Evolutionary conservation across 2,888 invertebrate species (phyloP).

Genomic region (Chelonus formosanus): DNA sequence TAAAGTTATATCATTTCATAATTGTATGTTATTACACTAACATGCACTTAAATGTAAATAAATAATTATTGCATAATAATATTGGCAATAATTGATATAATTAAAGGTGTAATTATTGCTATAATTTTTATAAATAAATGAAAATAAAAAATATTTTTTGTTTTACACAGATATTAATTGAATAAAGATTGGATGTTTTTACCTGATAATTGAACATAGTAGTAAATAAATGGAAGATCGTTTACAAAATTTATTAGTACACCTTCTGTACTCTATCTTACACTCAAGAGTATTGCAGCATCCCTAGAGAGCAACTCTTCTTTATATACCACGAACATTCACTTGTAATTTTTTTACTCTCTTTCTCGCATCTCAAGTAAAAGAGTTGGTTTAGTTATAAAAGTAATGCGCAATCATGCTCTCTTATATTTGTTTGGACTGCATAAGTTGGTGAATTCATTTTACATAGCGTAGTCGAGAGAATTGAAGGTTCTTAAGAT

Average conservation of each 20-base stretch:
- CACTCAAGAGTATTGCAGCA: slow-evolving; percentile 45
- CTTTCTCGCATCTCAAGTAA: slow-evolving; percentile 32
- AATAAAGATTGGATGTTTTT: no score
- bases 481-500: neutral
- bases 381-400: slow-evolving; percentile 1
- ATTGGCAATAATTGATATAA: no score
- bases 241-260: neutral
- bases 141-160: no score
- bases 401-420: slow-evolving; percentile 11
- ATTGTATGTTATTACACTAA: no score
- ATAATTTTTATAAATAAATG: no score
- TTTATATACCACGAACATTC: slow-evolving; percentile 55
- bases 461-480: neutral
- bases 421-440: neutral
- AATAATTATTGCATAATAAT: no score
- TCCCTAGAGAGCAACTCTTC: slow-evolving; percentile 44
- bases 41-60: no score
- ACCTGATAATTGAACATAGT: no score
- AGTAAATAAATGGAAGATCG: no score
- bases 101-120: no score
- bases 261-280: slow-evolving; percentile 29
- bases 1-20: no score
- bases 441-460: neutral
- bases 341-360: slow-evolving; percentile 50
- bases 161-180: no score